A percentile compares a stretch with the other conserved stretches of the same genome.
These are phyloP conservation scores for Phaethornis superciliosus DNA, from an alignment of 2,113 vertebrate genomes.

Conservation along the genomic window DNA sequence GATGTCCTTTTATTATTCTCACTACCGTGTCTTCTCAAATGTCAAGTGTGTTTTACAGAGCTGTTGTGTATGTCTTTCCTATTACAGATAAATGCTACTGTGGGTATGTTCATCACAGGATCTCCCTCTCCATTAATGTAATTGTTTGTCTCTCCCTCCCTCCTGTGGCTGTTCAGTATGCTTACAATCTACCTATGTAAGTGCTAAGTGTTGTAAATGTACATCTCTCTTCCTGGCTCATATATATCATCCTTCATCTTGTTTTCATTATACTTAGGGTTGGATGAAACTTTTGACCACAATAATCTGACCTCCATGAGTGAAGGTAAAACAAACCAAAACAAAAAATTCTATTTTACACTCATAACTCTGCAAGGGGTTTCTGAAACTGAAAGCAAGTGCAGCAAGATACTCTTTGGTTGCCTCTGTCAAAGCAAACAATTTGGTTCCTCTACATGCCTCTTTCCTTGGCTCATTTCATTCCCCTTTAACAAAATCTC, in stretches of 20 bases:
- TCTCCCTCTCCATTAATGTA: conserved; percentile 72
- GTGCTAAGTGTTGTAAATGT: conserved; percentile 54
- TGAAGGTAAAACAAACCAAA: neutral
- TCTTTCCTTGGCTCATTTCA: neutral
- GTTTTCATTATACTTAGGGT: conserved; percentile 40
- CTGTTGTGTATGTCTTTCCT: neutral
- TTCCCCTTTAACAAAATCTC: neutral
- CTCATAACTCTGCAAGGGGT: neutral
- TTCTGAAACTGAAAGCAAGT: neutral
- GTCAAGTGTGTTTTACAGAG: neutral
- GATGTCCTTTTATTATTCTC: neutral
- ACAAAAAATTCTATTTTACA: neutral
- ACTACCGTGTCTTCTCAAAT: neutral
- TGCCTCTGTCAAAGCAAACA: neutral
- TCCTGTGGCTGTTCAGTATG: conserved; percentile 71
- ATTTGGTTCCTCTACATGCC: rapidly evolving
- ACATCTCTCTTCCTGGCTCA: conserved; percentile 32
- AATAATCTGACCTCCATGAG: conserved; percentile 6
- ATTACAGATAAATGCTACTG: neutral
- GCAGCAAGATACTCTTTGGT: neutral
- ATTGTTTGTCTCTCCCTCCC: conserved; percentile 71
- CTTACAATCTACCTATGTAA: conserved; percentile 71
- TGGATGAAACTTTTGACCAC: conserved; percentile 10
- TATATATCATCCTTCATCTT: conserved; percentile 51
- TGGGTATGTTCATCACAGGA: conserved; percentile 53